These are phyloP conservation scores for Porites cylindrica DNA, from an alignment of 92 coral and sea anemone genomes.

Conservation along the genomic window DNA sequence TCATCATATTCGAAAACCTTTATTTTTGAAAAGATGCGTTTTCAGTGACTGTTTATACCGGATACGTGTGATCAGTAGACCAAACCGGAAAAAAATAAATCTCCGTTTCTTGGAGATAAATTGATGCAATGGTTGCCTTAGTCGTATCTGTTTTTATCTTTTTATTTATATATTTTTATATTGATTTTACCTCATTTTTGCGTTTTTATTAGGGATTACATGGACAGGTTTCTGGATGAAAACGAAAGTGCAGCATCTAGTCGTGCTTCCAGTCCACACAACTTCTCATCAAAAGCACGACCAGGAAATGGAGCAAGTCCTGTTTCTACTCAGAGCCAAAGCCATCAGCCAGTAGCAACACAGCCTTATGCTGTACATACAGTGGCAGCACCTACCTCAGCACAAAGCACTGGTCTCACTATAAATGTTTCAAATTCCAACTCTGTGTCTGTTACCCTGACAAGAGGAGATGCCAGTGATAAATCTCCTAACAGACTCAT, in stretches of 20 bases:
- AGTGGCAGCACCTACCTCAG: slow-evolving; percentile 62
- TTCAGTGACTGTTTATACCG: too few relatives aligned
- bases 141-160: too few relatives aligned
- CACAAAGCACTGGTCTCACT: slow-evolving; percentile 49
- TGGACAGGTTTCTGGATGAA: slow-evolving; percentile 99
- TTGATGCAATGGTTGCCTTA: too few relatives aligned
- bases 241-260: slow-evolving; percentile 99
- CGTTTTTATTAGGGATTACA: slow-evolving; percentile 82
- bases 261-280: slow-evolving; percentile 97
- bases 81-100: too few relatives aligned
- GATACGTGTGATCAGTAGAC: too few relatives aligned
- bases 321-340: slow-evolving; percentile 35
- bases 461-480: slow-evolving; percentile 5
- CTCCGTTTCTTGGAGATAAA: too few relatives aligned
- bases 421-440: slow-evolving; percentile 31
- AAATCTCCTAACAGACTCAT: slow-evolving; percentile 20
- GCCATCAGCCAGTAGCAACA: slow-evolving; percentile 31
- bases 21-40: too few relatives aligned
- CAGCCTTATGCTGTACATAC: slow-evolving; percentile 28
- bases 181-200: not conserved
- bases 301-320: slow-evolving; percentile 78
- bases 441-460: slow-evolving; percentile 21
- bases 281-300: slow-evolving; percentile 78
- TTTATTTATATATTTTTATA: too few relatives aligned
- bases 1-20: too few relatives aligned